These are phyloP conservation scores for Sebastiscus tertius DNA, from an alignment of 2,797 vertebrate genomes.

Conservation along the genomic window DNA sequence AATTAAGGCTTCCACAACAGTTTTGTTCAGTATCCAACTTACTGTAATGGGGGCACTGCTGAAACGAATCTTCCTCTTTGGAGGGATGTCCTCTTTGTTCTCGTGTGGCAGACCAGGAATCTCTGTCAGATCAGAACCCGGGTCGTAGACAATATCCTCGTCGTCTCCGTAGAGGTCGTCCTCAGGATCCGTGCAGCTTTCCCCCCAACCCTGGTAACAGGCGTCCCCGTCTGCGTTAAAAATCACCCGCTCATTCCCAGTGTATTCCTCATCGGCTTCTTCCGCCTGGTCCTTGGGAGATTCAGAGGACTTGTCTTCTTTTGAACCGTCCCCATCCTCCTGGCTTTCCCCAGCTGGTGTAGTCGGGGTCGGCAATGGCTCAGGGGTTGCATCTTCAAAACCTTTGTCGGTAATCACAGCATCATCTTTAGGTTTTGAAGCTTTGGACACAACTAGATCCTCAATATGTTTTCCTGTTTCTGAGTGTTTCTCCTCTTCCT, in stretches of 20 bases:
- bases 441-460: slow-evolving; percentile 50
- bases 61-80: slow-evolving; percentile 93
- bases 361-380: slow-evolving; percentile 27
- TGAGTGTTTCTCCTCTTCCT: slow-evolving; percentile 69
- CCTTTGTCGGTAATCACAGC: slow-evolving; percentile 44
- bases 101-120: slow-evolving; percentile 92
- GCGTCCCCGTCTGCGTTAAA: slow-evolving; percentile 87
- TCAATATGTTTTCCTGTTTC: slow-evolving; percentile 51
- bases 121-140: slow-evolving; percentile 91
- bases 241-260: slow-evolving; percentile 90
- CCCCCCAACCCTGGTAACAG: slow-evolving; percentile 93
- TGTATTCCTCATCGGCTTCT: slow-evolving; percentile 85
- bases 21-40: slow-evolving; percentile 66
- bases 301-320: slow-evolving; percentile 49
- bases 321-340: slow-evolving; percentile 52
- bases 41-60: slow-evolving; percentile 95
- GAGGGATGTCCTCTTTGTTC: slow-evolving; percentile 91
- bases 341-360: slow-evolving; percentile 35
- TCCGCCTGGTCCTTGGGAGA: slow-evolving; percentile 72
- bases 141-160: slow-evolving; percentile 90
- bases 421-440: slow-evolving; percentile 54
- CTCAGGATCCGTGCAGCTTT: slow-evolving; percentile 92
- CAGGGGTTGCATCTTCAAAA: slow-evolving; percentile 47
- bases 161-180: slow-evolving; percentile 92
- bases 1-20: slow-evolving; percentile 29